Base-by-base conservation (phyloP, 53 echinoderm and acorn worm species). In the Astropecten irregularis region DNA sequence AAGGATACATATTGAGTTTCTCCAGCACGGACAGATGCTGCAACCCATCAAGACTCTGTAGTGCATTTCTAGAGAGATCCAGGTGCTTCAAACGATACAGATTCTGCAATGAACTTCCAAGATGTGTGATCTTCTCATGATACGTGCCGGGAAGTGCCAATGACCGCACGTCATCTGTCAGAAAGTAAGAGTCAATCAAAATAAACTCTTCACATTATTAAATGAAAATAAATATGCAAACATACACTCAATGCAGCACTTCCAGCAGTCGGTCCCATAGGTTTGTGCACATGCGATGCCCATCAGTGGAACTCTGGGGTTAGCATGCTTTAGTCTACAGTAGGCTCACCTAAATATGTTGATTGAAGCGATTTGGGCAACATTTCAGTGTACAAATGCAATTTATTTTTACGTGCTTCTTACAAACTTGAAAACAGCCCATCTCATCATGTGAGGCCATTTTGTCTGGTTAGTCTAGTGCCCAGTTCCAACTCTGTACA, bases 1-100 rank as follows among this genome's bases (percentile, higher is more conserved):
- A 86, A 92, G 97, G 97, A 97, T 94, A 97, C 97, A 97, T 83
- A 76, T 97, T 97, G 32, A 97, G 88, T 62, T 82, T 92, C 66
- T 97, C 94, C 38, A 96, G 77, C 52, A 86, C 29, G 3, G 37
- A 72, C 6, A 96, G 88, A 63, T 92, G 90, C n/a, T 94, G 87
- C 18, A 97, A 35, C 3, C 97, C 97, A 28, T 94, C 89, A n/a
- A 97, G 73, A 62, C 85, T 90, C 58, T 87, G 87, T 13, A 97
- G 72, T 14, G 77, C 90, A 85, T 97, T 97, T 32, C 97, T 92
- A 27, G 97, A 97, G 8, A 97, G 77, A 46, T 97, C 97, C 55
- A 97, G 71, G 29, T 89, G 84, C 71, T 92, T 94, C 22, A 97
- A 88, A 39, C 97, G 89, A 31, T 59, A 25, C 61, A 97, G 91